phyloP scores from a whole-genome alignment of 1,140 invertebrate species.

The Drosophila bipectinata region DNA sequence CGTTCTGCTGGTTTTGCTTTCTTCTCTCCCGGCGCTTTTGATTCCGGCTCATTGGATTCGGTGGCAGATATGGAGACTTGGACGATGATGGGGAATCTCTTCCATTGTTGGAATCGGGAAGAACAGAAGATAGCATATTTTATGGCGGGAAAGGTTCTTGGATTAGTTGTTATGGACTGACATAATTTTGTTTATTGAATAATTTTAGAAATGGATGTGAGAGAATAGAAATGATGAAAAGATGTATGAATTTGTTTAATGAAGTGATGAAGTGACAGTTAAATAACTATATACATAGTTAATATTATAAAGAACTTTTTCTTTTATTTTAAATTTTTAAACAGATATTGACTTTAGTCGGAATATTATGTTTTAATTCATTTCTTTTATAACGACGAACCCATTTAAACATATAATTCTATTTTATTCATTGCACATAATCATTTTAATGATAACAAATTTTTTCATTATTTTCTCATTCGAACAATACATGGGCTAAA shows the following conservation, averaged over 20 bases:
- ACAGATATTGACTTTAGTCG: no score
- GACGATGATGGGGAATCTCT: background rate
- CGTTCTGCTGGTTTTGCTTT: conserved; percentile 15
- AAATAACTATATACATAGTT: background rate
- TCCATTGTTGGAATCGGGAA: background rate
- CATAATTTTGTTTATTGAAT: background rate
- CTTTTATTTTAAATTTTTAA: no score
- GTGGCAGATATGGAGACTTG: background rate
- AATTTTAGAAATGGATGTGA: background rate
- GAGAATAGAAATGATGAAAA: background rate
- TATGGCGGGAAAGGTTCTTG: background rate
- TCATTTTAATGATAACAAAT: no score
- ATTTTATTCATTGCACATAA: no score
- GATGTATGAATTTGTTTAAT: no score
- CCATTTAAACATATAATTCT: no score
- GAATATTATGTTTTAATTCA: no score
- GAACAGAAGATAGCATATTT: background rate
- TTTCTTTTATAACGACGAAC: no score
- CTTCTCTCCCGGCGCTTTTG: conserved; percentile 30
- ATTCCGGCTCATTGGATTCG: background rate
- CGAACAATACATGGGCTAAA: background rate
- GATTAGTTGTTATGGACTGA: background rate
- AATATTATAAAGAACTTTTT: no score
- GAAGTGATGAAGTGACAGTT: background rate
- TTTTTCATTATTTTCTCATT: background rate